Conservation (phyloP, 2,888 invertebrate species). For the Cryptophagus acutangulus region DNA sequence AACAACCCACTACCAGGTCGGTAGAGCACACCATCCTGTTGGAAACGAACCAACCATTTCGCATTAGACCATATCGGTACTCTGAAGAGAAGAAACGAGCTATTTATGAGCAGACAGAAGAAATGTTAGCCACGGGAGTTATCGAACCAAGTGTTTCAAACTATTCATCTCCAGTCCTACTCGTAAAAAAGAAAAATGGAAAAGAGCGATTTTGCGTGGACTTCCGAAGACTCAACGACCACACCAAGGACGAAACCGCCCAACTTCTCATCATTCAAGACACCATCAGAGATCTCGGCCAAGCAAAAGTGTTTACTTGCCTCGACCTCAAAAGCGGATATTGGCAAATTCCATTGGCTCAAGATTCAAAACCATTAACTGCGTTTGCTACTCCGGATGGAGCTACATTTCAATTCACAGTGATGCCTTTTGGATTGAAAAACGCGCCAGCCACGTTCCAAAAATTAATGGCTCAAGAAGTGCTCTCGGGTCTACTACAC, state of each 20-base stretch:
- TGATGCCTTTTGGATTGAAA: no score
- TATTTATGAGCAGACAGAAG: no score
- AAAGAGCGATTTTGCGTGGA: constrained; percentile 12
- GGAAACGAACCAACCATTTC: no score
- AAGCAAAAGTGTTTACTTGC: constrained; percentile 13
- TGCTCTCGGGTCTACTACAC: no score
- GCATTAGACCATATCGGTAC: no score
- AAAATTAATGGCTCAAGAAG: no score
- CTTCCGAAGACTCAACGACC: constrained; percentile 8
- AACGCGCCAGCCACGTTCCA: no score
- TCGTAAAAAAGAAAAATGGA: constrained; percentile 5
- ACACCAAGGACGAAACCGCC: constrained; percentile 10
- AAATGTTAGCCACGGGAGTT: neutral
- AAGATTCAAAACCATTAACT: constrained; percentile 10
- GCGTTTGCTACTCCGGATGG: no score
- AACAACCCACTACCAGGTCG: no score
- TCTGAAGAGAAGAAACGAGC: no score
- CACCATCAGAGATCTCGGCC: constrained; percentile 13
- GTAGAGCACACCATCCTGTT: no score
- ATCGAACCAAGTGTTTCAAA: neutral
- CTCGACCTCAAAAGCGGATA: no score
- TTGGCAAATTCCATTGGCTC: constrained; percentile 16
- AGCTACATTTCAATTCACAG: constrained; percentile 13
- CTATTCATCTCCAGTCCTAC: constrained; percentile 1
- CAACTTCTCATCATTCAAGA: constrained; percentile 13